Evolutionary conservation across 2,888 invertebrate genomes (phyloP), one percentile per base, ranked within the genome.

Genomic region (Allygus modestus): DNA sequence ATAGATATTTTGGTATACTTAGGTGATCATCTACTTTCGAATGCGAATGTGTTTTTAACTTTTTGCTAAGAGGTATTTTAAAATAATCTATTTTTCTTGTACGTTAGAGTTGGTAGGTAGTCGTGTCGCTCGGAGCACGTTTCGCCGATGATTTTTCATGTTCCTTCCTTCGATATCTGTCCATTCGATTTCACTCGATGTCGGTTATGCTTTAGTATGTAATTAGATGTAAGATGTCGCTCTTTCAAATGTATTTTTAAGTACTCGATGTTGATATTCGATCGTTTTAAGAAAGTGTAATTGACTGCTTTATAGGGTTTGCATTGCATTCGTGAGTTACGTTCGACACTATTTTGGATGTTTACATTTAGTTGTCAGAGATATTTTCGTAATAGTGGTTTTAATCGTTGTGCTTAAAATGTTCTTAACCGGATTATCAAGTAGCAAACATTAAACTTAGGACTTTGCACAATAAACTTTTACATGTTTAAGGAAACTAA

Each of bases 111-210:
- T 33, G 12, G 69, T 33, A 33, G 69, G 31, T 69, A 31, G 69
- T 69, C 26, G n/a, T 69, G 31, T 31, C 69, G 23, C 12, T 28
- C 9, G 31, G n/a, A 69, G 43, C 73, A 43, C 17, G n/a, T 73
- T 73, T 73, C 73, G 73, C 73, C 73, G 73, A 73, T 71, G 37
- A 33, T 17, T 43, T 43, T 37, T 41, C 73, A 73, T 41, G 73
- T 73, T 73, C 73, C 73, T 73, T 73, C 73, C 73, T 73, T 73
- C 73, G 43, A 73, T 73, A 73, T 73, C 73, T 73, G 73, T 73
- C 73, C 73, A 73, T 33, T 58, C 58, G 33, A 69, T 33, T 73
- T 37, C 23, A 26, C 41, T 73, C 20, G n/a, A n/a, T n/a, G 73
- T 73, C 33, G 43, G 33, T 73, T 43, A 73, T 43, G 73, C 73